A percentile compares a stretch with the other conserved stretches of the same genome.
These are phyloP conservation scores for Eubasilissa regina DNA, from an alignment of 1,140 invertebrate species.

Conservation along the genomic window DNA sequence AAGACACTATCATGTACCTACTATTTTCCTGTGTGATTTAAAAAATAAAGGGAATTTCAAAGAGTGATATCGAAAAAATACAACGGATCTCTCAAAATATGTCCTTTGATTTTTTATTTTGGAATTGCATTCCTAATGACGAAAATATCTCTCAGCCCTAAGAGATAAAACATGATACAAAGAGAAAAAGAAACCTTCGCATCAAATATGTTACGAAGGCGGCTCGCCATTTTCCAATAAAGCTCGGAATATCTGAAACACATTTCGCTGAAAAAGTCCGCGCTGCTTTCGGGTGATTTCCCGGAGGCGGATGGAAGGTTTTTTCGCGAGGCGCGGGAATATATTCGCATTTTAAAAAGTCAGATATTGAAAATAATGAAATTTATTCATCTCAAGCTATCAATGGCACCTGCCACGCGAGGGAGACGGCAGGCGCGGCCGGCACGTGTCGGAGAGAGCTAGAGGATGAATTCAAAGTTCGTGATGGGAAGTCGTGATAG, in stretches of 20 bases:
- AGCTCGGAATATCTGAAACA: conserved; percentile 38
- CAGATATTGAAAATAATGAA: conserved; percentile 62
- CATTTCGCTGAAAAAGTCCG: conserved; percentile 28
- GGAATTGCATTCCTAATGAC: conserved; percentile 23
- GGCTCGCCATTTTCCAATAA: conserved; percentile 40
- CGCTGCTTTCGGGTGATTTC: conserved; percentile 14
- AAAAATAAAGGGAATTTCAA: too few species aligned
- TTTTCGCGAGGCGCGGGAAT: conserved; percentile 48
- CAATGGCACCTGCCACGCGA: conserved; percentile 58
- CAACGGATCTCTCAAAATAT: not conserved
- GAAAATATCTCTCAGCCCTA: conserved; percentile 11
- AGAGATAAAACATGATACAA: conserved; percentile 39
- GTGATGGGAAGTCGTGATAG: conserved; percentile 60
- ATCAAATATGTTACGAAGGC: conserved; percentile 39
- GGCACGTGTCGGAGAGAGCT: conserved; percentile 32
- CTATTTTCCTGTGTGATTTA: too few species aligned
- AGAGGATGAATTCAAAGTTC: conserved; percentile 57
- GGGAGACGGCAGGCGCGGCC: conserved; percentile 26
- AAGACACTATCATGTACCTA: too few species aligned
- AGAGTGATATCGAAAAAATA: too few species aligned
- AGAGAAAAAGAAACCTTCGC: not conserved
- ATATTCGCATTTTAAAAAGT: conserved; percentile 62
- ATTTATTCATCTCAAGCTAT: conserved; percentile 61
- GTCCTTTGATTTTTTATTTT: conserved; percentile 10
- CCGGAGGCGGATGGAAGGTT: conserved; percentile 22